These are phyloP conservation scores for Drosophila miranda DNA, from an alignment of 1,140 invertebrate genomes.

Conservation along the genomic window DNA sequence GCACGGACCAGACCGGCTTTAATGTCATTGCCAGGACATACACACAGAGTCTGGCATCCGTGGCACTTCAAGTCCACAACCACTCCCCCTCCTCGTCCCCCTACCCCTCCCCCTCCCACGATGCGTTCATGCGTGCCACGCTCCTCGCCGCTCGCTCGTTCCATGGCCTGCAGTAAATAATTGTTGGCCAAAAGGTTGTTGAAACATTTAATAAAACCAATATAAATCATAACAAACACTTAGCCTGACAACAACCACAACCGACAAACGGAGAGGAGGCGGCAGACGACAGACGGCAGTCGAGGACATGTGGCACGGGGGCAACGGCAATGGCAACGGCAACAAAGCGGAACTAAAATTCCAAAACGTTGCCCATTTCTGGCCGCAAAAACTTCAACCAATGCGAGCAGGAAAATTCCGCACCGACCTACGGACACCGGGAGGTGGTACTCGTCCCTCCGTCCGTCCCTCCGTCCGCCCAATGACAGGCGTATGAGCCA, in stretches of 20 bases:
- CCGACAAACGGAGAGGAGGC: slow-evolving; percentile 5
- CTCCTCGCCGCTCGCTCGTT: neutral
- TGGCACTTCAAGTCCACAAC: neutral
- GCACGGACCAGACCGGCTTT: slow-evolving; percentile 10
- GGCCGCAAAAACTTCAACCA: slow-evolving; percentile 71
- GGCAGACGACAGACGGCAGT: too few relatives aligned
- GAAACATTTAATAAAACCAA: slow-evolving; percentile 81
- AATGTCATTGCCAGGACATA: slow-evolving; percentile 25
- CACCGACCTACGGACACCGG: slow-evolving; percentile 18
- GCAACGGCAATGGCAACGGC: slow-evolving; percentile 10
- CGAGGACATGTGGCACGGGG: slow-evolving; percentile 2
- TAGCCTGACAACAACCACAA: slow-evolving; percentile 63
- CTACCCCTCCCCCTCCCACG: slow-evolving; percentile 5
- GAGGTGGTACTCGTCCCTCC: slow-evolving; percentile 9
- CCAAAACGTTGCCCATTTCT: slow-evolving; percentile 76
- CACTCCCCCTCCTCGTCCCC: neutral
- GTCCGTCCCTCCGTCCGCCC: slow-evolving; percentile 26
- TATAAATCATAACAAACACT: slow-evolving; percentile 80
- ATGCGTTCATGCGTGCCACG: slow-evolving; percentile 47
- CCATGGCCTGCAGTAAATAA: slow-evolving; percentile 69
- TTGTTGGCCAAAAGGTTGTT: slow-evolving; percentile 77
- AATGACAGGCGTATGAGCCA: slow-evolving; percentile 41
- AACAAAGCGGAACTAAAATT: slow-evolving; percentile 79
- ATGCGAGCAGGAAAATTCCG: slow-evolving; percentile 58
- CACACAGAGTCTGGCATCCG: slow-evolving; percentile 10